Evolutionary conservation across 2,113 vertebrate genomes (phyloP), one percentile per base, ranked within the genome.

Genomic region (Lepisosteus oculatus): DNA sequence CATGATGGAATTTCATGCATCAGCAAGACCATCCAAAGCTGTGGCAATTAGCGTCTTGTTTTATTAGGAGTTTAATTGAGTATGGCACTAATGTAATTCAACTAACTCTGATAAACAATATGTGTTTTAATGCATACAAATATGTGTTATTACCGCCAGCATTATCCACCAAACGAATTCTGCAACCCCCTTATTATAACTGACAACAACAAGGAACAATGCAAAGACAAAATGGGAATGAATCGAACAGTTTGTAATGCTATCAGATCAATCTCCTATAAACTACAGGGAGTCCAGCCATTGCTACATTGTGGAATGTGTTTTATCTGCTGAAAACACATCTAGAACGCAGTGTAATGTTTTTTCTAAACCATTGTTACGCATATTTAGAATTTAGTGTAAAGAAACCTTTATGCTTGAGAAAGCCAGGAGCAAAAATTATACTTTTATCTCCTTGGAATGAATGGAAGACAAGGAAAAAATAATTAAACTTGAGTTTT

Each of bases 201-300:
- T 83, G 85, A 85, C 85, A 84, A 77, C 74, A 79, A 81, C 79
- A 82, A 75, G 71, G 73, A 85, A 77, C 77, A 70, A 67, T 41
- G 61, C 83, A 80, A 78, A 82, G 80, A 82, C 74, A 12, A 80
- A 68, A 72, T 54, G 72, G 61, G 72, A 4, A 5, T 6, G 47
- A 51, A 51, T 6, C 5, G 47, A 9, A 9, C 47, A 51, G 5
- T 51, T 51, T 51, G 47, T 9, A 51, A 51, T 51, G 5, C 47
- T 1, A 9, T 51, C 5, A 51, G 9, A 51, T 51, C 47, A 51
- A 51, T 51, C 47, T 6, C 47, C 47, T 51, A 9, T 51, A 9
- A 5, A 51, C 65, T 79, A 75, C 78, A 69, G 12, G 83, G 80
- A 81, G 77, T 73, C 73, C 61, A 65, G 64, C 74, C 74, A 81